Percentiles rank a stretch among this genome's conserved stretches.
These are phyloP conservation scores for Cephalopachus bancanus DNA, from an alignment of 2,797 vertebrate species.

Conservation along the genomic window DNA sequence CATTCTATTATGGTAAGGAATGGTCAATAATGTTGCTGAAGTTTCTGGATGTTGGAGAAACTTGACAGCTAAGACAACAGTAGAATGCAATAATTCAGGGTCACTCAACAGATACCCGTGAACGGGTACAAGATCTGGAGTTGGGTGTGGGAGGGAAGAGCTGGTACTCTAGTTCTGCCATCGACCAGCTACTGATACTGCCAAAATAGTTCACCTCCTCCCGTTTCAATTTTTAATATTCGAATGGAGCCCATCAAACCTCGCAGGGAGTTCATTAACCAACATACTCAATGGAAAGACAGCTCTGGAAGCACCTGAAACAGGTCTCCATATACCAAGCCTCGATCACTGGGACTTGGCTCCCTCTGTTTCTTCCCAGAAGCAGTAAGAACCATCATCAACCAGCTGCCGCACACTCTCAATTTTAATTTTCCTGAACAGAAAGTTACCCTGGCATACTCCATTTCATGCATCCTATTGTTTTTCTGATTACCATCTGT, in stretches of 20 bases:
- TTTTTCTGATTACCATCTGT: not conserved
- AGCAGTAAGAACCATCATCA: not conserved
- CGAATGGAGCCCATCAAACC: fast-evolving
- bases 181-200: not conserved
- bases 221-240: not conserved
- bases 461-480: not conserved
- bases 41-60: not conserved
- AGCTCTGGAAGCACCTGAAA: not conserved
- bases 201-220: no score
- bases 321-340: fast-evolving
- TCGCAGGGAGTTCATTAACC: not conserved
- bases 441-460: not conserved
- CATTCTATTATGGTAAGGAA: not conserved
- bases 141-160: not conserved
- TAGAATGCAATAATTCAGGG: no score
- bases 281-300: fast-evolving
- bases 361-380: no score
- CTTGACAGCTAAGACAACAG: not conserved
- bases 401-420: not conserved
- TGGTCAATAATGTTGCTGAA: not conserved
- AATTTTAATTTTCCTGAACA: not conserved
- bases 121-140: not conserved
- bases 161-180: no score
- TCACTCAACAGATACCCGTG: fast-evolving
- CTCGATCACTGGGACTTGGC: no score